Evolutionary conservation across 2,888 invertebrate species (phyloP).

Genomic region (Dascillus cervinus): DNA sequence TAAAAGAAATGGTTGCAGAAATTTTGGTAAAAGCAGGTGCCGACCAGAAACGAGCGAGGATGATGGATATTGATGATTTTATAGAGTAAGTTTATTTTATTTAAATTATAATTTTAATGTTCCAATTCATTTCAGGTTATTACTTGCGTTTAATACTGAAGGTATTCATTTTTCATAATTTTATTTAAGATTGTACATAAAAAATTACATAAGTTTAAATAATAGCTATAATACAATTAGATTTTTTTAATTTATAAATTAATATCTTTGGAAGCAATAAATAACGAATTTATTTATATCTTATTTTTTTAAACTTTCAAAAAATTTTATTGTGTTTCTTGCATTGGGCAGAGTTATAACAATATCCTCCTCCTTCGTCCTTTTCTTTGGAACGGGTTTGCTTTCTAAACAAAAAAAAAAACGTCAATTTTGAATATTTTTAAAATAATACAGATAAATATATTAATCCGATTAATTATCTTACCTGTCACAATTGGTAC

Average conservation of each 20-base stretch:
- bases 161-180: slow-evolving; percentile 85
- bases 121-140: slow-evolving; percentile 37
- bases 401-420: too few relatives aligned
- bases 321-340: slow-evolving; percentile 28
- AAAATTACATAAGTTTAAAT: slow-evolving; percentile 10
- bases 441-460: too few relatives aligned
- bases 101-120: slow-evolving; percentile 7
- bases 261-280: slow-evolving; percentile 25
- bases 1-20: slow-evolving; percentile 70
- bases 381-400: too few relatives aligned
- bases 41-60: slow-evolving; percentile 75
- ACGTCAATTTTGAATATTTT: too few relatives aligned
- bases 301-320: slow-evolving; percentile 31
- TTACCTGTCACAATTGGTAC: too few relatives aligned
- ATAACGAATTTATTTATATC: too few relatives aligned
- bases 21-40: slow-evolving; percentile 63
- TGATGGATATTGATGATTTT: slow-evolving; percentile 96
- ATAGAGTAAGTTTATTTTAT: slow-evolving; percentile 50
- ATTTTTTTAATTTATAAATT: slow-evolving; percentile 15
- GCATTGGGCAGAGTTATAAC: slow-evolving; percentile 14
- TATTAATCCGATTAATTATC: too few relatives aligned
- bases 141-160: slow-evolving; percentile 82
- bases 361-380: slow-evolving; percentile 1
- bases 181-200: slow-evolving; percentile 9
- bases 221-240: slow-evolving; percentile 12